These are phyloP conservation scores for Branchellion lobata DNA, from an alignment of 2,888 invertebrate genomes.

Conservation along the genomic window DNA sequence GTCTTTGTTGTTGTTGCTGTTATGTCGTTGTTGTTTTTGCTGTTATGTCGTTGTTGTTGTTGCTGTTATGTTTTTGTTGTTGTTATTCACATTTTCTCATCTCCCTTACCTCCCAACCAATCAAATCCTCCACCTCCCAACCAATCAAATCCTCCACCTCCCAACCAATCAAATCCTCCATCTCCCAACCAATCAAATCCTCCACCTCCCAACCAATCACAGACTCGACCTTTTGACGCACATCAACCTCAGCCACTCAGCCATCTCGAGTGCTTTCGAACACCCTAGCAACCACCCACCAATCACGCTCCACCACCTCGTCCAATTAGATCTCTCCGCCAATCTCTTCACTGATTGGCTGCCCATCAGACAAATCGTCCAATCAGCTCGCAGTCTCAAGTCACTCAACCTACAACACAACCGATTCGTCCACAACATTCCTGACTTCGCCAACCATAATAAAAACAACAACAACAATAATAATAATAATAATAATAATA, in stretches of 20 bases:
- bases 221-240: conserved; percentile 15
- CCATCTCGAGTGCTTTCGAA: neutral
- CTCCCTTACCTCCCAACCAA: neutral
- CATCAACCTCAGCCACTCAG: neutral
- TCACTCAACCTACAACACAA: conserved; percentile 17
- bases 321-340: conserved; percentile 5
- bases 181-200: neutral
- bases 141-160: neutral
- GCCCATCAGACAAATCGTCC: conserved; percentile 4
- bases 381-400: neutral
- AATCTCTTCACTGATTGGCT: conserved; percentile 38
- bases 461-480: neutral
- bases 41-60: too few species aligned
- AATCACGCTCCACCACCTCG: neutral
- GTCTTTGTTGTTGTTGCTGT: too few species aligned
- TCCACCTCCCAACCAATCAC: neutral
- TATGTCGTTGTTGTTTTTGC: too few species aligned
- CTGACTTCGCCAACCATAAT: neutral
- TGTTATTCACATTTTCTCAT: too few species aligned
- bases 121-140: neutral
- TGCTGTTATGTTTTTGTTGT: too few species aligned
- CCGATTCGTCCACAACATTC: neutral
- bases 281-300: neutral
- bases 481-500: neutral
- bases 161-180: neutral